Evolutionary conservation across 2,113 vertebrate species (phyloP).

Genomic region (Lophura nycthemera): DNA sequence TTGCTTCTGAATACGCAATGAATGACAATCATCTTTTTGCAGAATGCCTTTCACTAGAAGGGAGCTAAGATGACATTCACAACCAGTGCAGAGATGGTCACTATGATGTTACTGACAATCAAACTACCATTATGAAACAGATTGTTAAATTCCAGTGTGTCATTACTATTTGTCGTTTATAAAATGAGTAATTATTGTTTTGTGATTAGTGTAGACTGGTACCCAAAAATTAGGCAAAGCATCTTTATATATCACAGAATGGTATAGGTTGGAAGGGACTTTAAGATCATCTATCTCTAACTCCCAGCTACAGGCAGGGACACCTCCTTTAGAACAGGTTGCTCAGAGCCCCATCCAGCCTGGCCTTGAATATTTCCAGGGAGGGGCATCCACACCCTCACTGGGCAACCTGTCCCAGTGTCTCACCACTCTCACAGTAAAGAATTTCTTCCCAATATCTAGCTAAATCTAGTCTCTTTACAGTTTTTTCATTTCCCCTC

Average conservation of each 20-base stretch:
- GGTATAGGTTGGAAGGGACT: too few relatives aligned
- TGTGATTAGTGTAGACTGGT: not conserved
- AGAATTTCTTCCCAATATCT: too few relatives aligned
- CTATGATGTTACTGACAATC: not conserved
- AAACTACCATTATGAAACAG: not conserved
- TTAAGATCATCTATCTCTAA: too few relatives aligned
- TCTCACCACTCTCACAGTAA: too few relatives aligned
- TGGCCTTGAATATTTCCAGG: too few relatives aligned
- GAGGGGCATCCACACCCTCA: too few relatives aligned
- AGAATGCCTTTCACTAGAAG: not conserved
- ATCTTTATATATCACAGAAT: not conserved
- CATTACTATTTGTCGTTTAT: not conserved
- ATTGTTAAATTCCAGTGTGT: not conserved
- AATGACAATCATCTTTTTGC: not conserved
- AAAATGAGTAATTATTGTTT: not conserved
- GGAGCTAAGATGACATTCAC: not conserved
- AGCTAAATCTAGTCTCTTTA: too few relatives aligned
- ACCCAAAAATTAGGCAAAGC: rapidly evolving
- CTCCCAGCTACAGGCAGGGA: too few relatives aligned
- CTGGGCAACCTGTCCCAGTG: too few relatives aligned
- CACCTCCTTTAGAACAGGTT: too few relatives aligned
- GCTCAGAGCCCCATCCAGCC: too few relatives aligned
- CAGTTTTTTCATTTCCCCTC: too few relatives aligned
- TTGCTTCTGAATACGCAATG: not conserved
- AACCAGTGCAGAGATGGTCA: not conserved